Conservation (phyloP, 2,888 invertebrate genomes). For the Endotricha flammealis region DNA sequence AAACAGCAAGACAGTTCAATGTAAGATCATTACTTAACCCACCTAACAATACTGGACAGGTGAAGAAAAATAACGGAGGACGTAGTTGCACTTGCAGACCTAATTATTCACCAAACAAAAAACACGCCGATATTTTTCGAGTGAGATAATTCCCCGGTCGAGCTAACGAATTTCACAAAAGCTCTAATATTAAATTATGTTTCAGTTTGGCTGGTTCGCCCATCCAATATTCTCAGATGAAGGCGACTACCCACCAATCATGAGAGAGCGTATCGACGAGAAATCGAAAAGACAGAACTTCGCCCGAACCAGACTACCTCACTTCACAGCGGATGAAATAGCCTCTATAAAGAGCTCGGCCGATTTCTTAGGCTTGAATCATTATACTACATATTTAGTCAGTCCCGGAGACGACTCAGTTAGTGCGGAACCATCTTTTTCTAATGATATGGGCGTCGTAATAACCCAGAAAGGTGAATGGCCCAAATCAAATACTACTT, state of each 20-base stretch:
- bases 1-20: conserved; percentile 59
- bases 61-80: too few species aligned
- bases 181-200: conserved; percentile 18
- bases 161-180: not conserved
- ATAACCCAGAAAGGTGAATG: conserved; percentile 61
- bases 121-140: too few species aligned
- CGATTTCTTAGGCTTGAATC: conserved; percentile 87
- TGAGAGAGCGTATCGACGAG: conserved; percentile 77
- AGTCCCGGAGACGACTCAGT: conserved; percentile 25
- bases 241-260: conserved; percentile 82
- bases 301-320: conserved; percentile 79
- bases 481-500: conserved; percentile 66
- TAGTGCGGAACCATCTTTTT: conserved; percentile 41
- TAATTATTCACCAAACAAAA: too few species aligned
- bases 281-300: conserved; percentile 79
- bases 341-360: conserved; percentile 77
- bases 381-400: conserved; percentile 80
- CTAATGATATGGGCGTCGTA: conserved; percentile 55
- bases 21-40: conserved; percentile 38
- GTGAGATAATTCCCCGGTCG: not conserved
- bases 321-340: conserved; percentile 79
- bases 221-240: conserved; percentile 80
- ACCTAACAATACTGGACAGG: too few species aligned
- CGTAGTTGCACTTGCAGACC: too few species aligned
- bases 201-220: conserved; percentile 81